Conservation (phyloP, 2,888 invertebrate genomes). For the Branchellion lobata region DNA sequence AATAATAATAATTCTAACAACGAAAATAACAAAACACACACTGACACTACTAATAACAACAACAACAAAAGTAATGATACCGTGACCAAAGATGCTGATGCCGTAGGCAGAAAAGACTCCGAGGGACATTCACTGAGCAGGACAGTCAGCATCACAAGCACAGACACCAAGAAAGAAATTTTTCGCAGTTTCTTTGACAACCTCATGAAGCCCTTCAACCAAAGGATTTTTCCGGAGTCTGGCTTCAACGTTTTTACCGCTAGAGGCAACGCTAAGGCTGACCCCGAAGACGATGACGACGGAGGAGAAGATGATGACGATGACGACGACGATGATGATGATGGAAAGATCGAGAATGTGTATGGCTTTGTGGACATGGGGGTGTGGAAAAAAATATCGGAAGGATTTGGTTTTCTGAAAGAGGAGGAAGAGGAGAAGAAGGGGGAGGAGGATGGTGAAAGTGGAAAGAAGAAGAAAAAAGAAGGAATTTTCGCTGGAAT, state of each 20-base stretch:
- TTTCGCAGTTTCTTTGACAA: background rate
- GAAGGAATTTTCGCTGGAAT: background rate
- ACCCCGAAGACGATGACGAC: background rate
- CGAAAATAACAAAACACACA: too few relatives aligned
- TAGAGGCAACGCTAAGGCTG: background rate
- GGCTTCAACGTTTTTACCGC: background rate
- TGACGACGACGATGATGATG: background rate
- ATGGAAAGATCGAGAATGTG: background rate
- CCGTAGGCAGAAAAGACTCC: background rate
- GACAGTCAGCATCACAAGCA: too few relatives aligned
- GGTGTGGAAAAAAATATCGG: slow-evolving; percentile 4
- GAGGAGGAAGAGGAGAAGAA: background rate
- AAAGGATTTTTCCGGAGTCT: background rate
- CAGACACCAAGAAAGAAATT: too few relatives aligned
- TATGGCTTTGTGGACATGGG: background rate
- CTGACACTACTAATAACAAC: too few relatives aligned
- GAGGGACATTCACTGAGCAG: background rate
- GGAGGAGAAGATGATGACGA: background rate
- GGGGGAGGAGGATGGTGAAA: background rate
- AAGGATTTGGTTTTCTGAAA: background rate
- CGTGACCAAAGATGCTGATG: too few relatives aligned
- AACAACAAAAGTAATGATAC: too few relatives aligned
- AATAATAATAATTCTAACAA: too few relatives aligned
- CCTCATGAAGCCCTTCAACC: background rate
- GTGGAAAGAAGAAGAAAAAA: background rate